These are phyloP conservation scores for Zaprionus kolodkinae DNA, from an alignment of 1,140 invertebrate genomes.

Conservation along the genomic window DNA sequence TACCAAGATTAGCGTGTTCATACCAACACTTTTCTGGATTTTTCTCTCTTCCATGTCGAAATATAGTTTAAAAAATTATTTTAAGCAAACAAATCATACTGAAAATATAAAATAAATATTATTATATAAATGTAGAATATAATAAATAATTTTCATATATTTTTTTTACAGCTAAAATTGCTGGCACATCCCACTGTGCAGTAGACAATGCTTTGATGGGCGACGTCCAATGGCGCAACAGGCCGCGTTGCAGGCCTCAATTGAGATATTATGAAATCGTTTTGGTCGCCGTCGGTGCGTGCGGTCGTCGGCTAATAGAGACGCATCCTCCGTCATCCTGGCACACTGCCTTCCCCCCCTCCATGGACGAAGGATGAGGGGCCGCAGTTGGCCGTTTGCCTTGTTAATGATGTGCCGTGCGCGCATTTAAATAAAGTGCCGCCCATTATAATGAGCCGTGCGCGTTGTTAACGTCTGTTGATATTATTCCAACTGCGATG, in stretches of 20 bases:
- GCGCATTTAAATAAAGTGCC: constrained; percentile 81
- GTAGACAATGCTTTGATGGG: constrained; percentile 32
- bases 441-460: constrained; percentile 76
- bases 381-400: constrained; percentile 56
- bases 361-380: not conserved
- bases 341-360: not conserved
- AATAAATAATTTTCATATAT: not conserved
- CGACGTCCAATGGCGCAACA: constrained; percentile 47
- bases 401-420: constrained; percentile 80
- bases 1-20: not conserved
- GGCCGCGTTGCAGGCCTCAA: constrained; percentile 53
- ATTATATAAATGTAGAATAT: too few relatives aligned
- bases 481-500: constrained; percentile 44
- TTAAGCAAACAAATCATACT: too few relatives aligned
- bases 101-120: too few relatives aligned
- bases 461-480: constrained; percentile 53
- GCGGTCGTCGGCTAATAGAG: constrained; percentile 70
- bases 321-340: constrained; percentile 63
- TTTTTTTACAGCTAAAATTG: not conserved
- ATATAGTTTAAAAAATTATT: too few relatives aligned
- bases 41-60: too few relatives aligned
- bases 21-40: not conserved
- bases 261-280: constrained; percentile 79
- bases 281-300: constrained; percentile 61
- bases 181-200: constrained; percentile 22